phyloP scores from a whole-genome alignment of 2,888 invertebrate genomes.

The Prosapia bicincta region DNA sequence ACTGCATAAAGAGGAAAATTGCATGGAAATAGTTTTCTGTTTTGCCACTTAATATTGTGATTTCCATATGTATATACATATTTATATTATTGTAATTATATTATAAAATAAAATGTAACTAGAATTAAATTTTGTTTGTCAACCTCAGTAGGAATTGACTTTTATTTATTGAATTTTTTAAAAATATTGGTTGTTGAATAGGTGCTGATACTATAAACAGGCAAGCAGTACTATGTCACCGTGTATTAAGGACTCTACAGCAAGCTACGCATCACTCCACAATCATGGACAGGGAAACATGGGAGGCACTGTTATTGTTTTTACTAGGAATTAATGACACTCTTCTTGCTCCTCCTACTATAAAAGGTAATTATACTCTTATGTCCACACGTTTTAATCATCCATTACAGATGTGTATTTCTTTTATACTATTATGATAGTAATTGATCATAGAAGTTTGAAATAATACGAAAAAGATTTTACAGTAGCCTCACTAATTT shows the following conservation, averaged over 20 bases:
- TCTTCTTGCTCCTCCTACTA: constrained; percentile 85
- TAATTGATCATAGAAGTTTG: too few species aligned
- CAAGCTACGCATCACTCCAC: constrained; percentile 73
- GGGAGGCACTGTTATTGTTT: constrained; percentile 85
- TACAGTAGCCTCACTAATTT: too few species aligned
- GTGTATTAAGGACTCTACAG: constrained; percentile 81
- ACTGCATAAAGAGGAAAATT: too few species aligned
- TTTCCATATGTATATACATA: too few species aligned
- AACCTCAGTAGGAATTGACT: too few species aligned
- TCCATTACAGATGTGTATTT: not conserved
- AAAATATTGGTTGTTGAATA: constrained; percentile 47
- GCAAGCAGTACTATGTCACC: constrained; percentile 90
- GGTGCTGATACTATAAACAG: constrained; percentile 87
- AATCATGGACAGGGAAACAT: constrained; percentile 77
- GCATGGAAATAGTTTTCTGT: too few species aligned
- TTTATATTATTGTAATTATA: too few species aligned
- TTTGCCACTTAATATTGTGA: too few species aligned
- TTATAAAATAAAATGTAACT: too few species aligned
- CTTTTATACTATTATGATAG: not conserved
- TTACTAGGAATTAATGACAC: constrained; percentile 89
- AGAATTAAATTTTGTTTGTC: too few species aligned
- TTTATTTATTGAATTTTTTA: too few species aligned
- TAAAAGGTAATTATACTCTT: constrained; percentile 67
- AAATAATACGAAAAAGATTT: too few species aligned
- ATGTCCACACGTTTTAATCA: not conserved